Percentiles rank a stretch among this genome's conserved stretches.
phyloP scores from a whole-genome alignment of 2,113 vertebrate genomes.

The Tetrao urogallus region DNA sequence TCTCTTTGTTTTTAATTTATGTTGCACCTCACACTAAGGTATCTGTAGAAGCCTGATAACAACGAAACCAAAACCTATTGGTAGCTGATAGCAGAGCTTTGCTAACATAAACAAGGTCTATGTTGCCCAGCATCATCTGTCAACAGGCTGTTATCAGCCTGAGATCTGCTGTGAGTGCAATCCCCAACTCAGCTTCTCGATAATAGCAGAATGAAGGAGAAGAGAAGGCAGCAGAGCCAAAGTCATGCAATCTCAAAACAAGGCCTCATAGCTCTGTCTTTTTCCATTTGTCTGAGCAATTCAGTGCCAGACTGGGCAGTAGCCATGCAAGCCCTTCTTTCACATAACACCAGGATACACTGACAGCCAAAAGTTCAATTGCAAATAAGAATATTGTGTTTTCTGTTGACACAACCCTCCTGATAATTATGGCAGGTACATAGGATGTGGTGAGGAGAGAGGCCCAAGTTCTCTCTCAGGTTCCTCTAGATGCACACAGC shows the following conservation, averaged over 20 bases:
- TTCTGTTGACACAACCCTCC: not conserved
- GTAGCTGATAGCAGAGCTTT: not conserved
- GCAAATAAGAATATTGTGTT: not conserved
- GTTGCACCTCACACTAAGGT: not conserved
- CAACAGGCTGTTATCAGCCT: not conserved
- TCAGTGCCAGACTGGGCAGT: not conserved
- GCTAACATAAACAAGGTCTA: not conserved
- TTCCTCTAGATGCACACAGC: not conserved
- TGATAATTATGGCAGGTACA: not conserved
- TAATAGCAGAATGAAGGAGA: not conserved
- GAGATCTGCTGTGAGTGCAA: not conserved
- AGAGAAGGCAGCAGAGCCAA: not conserved
- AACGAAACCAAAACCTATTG: constrained; percentile 14
- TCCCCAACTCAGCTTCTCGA: not conserved
- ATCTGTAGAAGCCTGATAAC: not conserved
- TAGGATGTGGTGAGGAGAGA: not conserved
- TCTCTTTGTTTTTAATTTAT: constrained; percentile 14
- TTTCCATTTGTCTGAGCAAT: not conserved
- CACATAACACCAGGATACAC: not conserved
- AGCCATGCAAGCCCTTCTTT: not conserved
- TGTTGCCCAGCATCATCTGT: not conserved
- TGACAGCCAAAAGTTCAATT: not conserved
- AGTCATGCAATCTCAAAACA: not conserved
- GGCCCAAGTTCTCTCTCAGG: not conserved
- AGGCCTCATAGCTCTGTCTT: accelerated